These are phyloP conservation scores for Adrianichthys oophorus DNA, from an alignment of 2,797 vertebrate species.

Conservation along the genomic window DNA sequence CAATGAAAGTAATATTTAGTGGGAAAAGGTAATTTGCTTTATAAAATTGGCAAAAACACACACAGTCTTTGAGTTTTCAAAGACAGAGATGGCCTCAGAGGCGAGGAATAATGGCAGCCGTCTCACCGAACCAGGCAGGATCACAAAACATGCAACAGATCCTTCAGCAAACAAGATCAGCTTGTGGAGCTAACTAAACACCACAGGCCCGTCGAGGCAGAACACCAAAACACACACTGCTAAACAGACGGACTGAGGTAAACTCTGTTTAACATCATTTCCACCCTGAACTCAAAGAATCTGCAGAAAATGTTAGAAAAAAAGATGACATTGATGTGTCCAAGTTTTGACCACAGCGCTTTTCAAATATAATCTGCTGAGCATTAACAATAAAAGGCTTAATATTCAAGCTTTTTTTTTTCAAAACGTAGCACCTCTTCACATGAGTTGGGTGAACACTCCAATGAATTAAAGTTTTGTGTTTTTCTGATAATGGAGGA, in stretches of 20 bases:
- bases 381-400: too few species aligned
- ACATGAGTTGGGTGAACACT: too few species aligned
- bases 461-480: too few species aligned
- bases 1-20: background rate
- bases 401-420: too few species aligned
- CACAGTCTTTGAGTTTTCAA: constrained; percentile 12
- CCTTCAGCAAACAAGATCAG: constrained; percentile 27
- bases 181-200: constrained; percentile 45
- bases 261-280: constrained; percentile 9
- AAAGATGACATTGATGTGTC: background rate
- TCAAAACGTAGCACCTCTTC: too few species aligned
- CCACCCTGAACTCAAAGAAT: constrained; percentile 4
- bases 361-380: background rate
- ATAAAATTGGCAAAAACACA: constrained; percentile 5
- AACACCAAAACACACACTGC: constrained; percentile 5
- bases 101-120: constrained; percentile 23
- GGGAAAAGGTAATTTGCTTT: constrained; percentile 6
- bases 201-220: constrained; percentile 26
- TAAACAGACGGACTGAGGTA: constrained; percentile 2
- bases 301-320: background rate
- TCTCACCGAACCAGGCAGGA: constrained; percentile 20
- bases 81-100: constrained; percentile 5
- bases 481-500: too few species aligned
- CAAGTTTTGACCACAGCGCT: background rate
- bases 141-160: constrained; percentile 50